Evolutionary conservation across 2,888 invertebrate species (phyloP).

Genomic region (Eupithecia centaureata): DNA sequence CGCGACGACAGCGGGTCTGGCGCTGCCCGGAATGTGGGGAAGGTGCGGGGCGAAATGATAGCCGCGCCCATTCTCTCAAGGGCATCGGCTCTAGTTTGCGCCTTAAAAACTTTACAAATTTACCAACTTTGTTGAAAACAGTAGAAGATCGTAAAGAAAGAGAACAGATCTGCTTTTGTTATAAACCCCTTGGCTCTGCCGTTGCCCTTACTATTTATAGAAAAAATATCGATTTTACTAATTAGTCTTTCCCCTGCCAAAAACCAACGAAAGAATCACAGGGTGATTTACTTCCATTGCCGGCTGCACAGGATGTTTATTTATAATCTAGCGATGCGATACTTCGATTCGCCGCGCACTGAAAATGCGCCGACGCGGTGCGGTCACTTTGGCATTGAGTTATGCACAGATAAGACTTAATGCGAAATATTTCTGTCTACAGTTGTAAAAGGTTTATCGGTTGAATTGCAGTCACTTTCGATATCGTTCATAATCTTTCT

Average conservation of each 20-base stretch:
- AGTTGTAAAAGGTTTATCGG: background rate
- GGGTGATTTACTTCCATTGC: constrained; percentile 3
- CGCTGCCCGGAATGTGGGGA: too few species aligned
- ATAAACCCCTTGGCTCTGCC: too few species aligned
- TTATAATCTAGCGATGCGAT: constrained; percentile 55
- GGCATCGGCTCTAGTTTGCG: too few species aligned
- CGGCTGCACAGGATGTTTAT: constrained; percentile 50
- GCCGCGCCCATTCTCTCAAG: too few species aligned
- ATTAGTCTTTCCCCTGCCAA: background rate
- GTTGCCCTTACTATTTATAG: too few species aligned
- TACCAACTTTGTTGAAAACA: too few species aligned
- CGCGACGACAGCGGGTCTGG: too few species aligned
- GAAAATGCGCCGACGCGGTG: constrained; percentile 62
- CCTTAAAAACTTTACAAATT: too few species aligned
- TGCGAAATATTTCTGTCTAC: background rate
- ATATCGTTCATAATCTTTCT: background rate
- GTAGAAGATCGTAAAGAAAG: too few species aligned
- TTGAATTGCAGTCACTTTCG: background rate
- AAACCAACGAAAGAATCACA: background rate
- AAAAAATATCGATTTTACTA: too few species aligned
- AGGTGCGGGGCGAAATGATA: too few species aligned
- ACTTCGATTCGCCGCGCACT: constrained; percentile 28
- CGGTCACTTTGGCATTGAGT: constrained; percentile 53
- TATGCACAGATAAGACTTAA: constrained; percentile 19
- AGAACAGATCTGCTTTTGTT: too few species aligned